These are phyloP conservation scores for Archivesica marissinica DNA, from an alignment of 1,140 invertebrate species.

Conservation along the genomic window DNA sequence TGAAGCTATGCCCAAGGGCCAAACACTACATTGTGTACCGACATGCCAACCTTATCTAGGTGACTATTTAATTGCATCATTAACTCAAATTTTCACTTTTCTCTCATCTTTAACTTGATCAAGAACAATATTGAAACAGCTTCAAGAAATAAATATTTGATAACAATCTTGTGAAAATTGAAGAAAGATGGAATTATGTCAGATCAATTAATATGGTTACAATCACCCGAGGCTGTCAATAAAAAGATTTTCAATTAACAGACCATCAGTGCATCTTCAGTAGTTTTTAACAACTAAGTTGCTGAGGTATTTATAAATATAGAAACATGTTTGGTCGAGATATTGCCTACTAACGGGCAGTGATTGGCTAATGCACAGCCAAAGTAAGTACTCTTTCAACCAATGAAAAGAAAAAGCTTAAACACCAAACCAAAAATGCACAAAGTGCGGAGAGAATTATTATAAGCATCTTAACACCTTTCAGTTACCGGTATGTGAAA, in stretches of 20 bases:
- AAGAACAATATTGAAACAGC: slow-evolving; percentile 39
- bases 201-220: neutral
- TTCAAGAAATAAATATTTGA: slow-evolving; percentile 22
- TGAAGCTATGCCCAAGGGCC: neutral
- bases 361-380: too few species aligned
- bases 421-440: too few species aligned
- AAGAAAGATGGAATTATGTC: slow-evolving; percentile 22
- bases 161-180: slow-evolving; percentile 14
- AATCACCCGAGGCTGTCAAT: slow-evolving; percentile 24
- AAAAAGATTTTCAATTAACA: slow-evolving; percentile 1
- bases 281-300: neutral
- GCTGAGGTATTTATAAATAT: neutral
- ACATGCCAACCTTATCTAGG: neutral
- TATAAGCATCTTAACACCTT: too few species aligned
- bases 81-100: slow-evolving; percentile 3
- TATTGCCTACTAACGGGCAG: too few species aligned
- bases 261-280: neutral
- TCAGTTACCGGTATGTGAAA: too few species aligned
- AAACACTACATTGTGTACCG: neutral
- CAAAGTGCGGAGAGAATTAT: too few species aligned
- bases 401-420: too few species aligned
- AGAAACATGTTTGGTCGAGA: neutral
- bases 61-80: slow-evolving; percentile 22
- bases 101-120: slow-evolving; percentile 28
- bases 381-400: too few species aligned